Evolutionary conservation across 2,797 vertebrate genomes (phyloP), one percentile per base, ranked within the genome.

Genomic region (Sebastes variabilis): DNA sequence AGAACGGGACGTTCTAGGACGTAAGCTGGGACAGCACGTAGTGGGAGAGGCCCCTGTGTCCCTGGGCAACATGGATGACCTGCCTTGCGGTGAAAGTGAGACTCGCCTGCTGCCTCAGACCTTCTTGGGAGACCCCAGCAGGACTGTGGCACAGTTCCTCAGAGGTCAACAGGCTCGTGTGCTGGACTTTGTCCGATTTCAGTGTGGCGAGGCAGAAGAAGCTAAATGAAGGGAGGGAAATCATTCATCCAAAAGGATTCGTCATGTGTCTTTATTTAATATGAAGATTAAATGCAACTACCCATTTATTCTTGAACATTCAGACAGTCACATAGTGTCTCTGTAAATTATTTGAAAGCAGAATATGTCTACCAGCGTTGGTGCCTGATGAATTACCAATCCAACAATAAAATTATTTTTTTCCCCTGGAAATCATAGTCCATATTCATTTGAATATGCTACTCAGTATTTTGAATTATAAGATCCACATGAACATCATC

Each of bases 101-200:
- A 98, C 96, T 0, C 96, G 96, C 69, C 96, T 99, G 89, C 93
- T 99, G 79, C 94, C 97, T 6, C 98, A 99, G 92, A 95, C 94
- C 0, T 97, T 97, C 79, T 88, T 98, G 66, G 88, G 92, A 66
- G 96, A 98, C 36, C 94, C 97, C 8, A 95, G 93, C 75, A 94
- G 95, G 80, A 98, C 97, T 0, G 92, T 99, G 85, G 97, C 96
- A 2, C 95, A 98, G 90, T 97, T 96, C 61, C 91, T 98, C 74
- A 90, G 72, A 42, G 96, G 95, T 6, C 92, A 95, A 1, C 93
- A 95, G 0, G 95, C 97, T 25, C 89, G 91, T 10, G 96, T 98
- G 10, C 83, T 97, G 54, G 97, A 98, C 92, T 99, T 99, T 79
- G 93, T 97, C 54, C 94, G 97, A 49, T 98, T 97, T 87, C 96